Evolutionary conservation across 2,113 vertebrate genomes (phyloP).

Genomic region (Indri indri): DNA sequence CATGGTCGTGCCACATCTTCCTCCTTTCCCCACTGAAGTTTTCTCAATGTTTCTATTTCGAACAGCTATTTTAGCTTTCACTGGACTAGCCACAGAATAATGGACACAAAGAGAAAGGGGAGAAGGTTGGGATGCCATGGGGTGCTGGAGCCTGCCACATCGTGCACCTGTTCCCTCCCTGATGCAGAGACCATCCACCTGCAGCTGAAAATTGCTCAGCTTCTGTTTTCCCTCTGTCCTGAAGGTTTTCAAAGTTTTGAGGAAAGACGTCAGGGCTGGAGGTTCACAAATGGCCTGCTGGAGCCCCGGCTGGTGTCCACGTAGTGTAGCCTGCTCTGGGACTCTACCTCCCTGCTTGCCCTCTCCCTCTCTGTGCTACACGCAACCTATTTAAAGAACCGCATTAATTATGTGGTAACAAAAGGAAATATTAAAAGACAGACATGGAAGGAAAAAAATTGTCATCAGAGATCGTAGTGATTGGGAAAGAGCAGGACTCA

Average conservation of each 20-base stretch:
- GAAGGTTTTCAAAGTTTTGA: background rate
- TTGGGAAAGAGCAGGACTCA: background rate
- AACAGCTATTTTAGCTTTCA: background rate
- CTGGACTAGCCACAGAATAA: background rate
- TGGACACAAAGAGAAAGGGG: background rate
- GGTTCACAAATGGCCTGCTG: background rate
- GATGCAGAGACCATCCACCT: background rate
- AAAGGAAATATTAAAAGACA: background rate
- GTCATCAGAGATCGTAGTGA: background rate
- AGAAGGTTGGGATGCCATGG: background rate
- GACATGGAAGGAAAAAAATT: background rate
- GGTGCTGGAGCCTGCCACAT: background rate
- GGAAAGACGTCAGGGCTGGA: background rate
- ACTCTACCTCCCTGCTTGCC: background rate
- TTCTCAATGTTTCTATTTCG: background rate
- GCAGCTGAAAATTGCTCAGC: background rate
- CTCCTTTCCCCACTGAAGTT: background rate
- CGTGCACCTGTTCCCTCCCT: background rate
- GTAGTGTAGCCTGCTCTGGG: background rate
- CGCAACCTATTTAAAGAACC: conserved; percentile 5
- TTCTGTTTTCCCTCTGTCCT: background rate
- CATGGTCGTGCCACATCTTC: background rate
- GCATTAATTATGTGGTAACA: background rate
- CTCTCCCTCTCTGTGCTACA: background rate
- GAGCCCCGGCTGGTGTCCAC: background rate